These are phyloP conservation scores for Amphibalanus amphitrite DNA, from an alignment of 1,140 invertebrate genomes.

Conservation along the genomic window DNA sequence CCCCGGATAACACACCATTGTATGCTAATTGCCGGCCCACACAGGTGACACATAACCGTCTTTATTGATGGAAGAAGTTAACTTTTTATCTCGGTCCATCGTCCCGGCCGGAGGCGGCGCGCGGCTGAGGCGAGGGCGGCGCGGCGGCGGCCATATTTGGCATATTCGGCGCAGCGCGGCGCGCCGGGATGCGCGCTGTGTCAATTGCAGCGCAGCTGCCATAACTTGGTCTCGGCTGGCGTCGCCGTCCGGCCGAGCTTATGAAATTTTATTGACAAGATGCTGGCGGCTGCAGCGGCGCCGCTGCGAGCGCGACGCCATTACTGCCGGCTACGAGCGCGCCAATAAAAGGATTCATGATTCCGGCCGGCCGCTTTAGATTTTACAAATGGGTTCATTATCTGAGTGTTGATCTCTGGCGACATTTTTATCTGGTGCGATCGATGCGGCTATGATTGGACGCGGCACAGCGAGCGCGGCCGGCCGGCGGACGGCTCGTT, in stretches of 20 bases:
- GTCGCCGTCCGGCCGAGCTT: background rate
- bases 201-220: background rate
- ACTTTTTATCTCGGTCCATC: too few relatives aligned
- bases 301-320: too few relatives aligned
- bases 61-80: too few relatives aligned
- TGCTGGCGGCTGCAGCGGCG: background rate
- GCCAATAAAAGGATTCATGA: background rate
- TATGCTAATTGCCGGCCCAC: too few relatives aligned
- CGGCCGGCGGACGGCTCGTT: background rate
- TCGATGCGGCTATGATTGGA: background rate
- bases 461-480: background rate
- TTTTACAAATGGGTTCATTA: background rate
- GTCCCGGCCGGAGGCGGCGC: too few relatives aligned
- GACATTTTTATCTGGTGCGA: background rate
- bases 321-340: background rate
- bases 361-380: background rate
- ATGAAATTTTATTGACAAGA: background rate
- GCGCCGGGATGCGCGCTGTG: too few relatives aligned
- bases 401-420: background rate
- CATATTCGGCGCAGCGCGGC: too few relatives aligned
- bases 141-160: too few relatives aligned
- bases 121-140: too few relatives aligned
- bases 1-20: too few relatives aligned
- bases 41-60: too few relatives aligned
- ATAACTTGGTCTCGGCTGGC: background rate